Conservation (phyloP, 2,888 invertebrate species). For the Drosophila rubida region DNA sequence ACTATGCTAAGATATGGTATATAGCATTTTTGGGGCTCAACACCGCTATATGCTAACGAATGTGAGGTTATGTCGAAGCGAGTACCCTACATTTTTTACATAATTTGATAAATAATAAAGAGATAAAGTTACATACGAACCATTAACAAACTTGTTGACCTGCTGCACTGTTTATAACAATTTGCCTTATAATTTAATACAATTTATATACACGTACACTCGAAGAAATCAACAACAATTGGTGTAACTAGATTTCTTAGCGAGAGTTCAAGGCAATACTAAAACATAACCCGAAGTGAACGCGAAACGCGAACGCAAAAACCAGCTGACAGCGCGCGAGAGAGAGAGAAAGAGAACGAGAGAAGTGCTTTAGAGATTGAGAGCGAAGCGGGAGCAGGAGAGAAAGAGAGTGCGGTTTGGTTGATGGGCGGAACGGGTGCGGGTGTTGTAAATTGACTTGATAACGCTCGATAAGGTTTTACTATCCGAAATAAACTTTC, state of each 20-base stretch:
- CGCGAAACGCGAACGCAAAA: slow-evolving; percentile 56
- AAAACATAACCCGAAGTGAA: slow-evolving; percentile 66
- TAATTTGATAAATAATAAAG: slow-evolving; percentile 16
- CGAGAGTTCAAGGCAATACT: slow-evolving; percentile 73
- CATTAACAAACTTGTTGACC: background rate
- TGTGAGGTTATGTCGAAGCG: slow-evolving; percentile 57
- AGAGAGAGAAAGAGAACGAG: slow-evolving; percentile 6
- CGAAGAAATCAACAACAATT: slow-evolving; percentile 55
- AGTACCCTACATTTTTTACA: slow-evolving; percentile 27
- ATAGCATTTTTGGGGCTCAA: background rate
- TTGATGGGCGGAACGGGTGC: background rate
- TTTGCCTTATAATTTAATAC: background rate
- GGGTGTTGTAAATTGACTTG: slow-evolving; percentile 42
- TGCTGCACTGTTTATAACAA: background rate
- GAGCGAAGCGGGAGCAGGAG: slow-evolving; percentile 10
- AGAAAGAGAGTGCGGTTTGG: background rate
- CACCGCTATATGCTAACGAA: slow-evolving; percentile 13
- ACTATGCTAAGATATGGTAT: slow-evolving; percentile 3
- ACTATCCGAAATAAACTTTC: slow-evolving; percentile 7
- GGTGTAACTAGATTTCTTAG: slow-evolving; percentile 39
- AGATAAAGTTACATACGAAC: slow-evolving; percentile 28
- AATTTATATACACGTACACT: slow-evolving; percentile 50
- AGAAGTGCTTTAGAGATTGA: slow-evolving; percentile 17
- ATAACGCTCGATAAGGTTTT: slow-evolving; percentile 26
- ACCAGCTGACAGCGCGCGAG: slow-evolving; percentile 63